Conservation (phyloP, 2,888 invertebrate genomes). For the Cerastis leucographa region DNA sequence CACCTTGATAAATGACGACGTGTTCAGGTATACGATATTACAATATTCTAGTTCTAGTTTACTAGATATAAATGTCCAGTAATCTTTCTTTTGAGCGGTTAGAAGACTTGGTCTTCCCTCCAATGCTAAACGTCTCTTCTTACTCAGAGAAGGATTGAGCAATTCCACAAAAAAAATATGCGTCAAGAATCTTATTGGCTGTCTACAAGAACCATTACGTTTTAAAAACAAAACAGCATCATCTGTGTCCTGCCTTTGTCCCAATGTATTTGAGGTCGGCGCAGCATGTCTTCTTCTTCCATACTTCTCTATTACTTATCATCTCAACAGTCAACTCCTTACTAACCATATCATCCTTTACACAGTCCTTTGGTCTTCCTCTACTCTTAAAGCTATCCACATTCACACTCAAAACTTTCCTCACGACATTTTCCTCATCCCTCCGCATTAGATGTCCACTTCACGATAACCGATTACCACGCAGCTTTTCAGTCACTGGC, state of each 20-base stretch:
- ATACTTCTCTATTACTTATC: not conserved
- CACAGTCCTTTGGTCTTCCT: not conserved
- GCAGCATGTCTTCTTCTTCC: not conserved
- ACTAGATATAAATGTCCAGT: not conserved
- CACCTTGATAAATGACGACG: conserved; percentile 27
- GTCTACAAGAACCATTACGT: not conserved
- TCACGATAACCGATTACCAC: not conserved
- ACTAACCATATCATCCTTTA: not conserved
- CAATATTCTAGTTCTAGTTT: conserved; percentile 1
- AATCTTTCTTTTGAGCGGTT: not conserved
- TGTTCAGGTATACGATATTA: not conserved
- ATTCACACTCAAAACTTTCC: not conserved
- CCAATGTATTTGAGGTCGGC: too few species aligned
- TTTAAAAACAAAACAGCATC: not conserved
- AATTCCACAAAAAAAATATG: not conserved
- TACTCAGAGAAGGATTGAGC: not conserved
- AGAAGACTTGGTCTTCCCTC: not conserved
- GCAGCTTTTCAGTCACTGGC: not conserved
- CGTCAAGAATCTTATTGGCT: not conserved
- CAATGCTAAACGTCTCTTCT: not conserved
- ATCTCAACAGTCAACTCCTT: not conserved
- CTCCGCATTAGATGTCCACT: not conserved
- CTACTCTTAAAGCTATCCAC: not conserved
- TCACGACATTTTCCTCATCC: not conserved
- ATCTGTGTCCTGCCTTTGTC: not conserved